Evolutionary conservation across 92 coral and sea anemone genomes (phyloP).

Genomic region (Ricordea florida): DNA sequence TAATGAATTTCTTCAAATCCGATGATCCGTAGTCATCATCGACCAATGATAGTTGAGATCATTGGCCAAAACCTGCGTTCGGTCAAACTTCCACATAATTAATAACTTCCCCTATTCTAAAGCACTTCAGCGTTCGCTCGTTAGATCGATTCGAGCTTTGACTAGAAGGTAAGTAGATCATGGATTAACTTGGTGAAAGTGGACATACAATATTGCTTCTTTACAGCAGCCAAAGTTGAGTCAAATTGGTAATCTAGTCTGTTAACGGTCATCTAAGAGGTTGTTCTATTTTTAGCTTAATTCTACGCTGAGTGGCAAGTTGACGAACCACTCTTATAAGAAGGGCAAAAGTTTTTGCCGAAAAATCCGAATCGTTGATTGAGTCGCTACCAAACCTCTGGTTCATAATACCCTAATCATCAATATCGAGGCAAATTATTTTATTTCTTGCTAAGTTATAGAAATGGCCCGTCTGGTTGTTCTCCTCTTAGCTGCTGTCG

Average conservation of each 20-base stretch:
- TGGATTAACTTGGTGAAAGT: not conserved
- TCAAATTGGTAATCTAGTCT: no score
- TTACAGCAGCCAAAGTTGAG: no score
- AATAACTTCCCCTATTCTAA: conserved; percentile 82
- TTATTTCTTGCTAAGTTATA: conserved; percentile 18
- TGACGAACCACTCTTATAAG: no score
- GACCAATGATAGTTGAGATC: conserved; percentile 40
- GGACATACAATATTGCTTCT: not conserved
- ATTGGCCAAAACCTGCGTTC: conserved; percentile 47
- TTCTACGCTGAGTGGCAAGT: no score
- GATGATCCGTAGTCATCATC: conserved; percentile 52
- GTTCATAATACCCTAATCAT: no score
- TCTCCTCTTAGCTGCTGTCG: conserved; percentile 79
- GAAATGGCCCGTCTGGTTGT: conserved; percentile 81
- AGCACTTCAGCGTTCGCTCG: conserved; percentile 70
- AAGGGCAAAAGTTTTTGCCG: no score
- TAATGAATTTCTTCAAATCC: conserved; percentile 51
- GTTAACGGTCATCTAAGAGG: no score
- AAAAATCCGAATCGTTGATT: no score
- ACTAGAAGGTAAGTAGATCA: conserved; percentile 62
- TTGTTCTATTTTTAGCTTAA: no score
- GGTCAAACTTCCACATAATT: conserved; percentile 87
- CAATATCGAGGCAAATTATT: no score
- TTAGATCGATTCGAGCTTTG: conserved; percentile 56
- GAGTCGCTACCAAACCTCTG: no score